Base-by-base conservation (phyloP, 2,797 vertebrate species). In the Semaprochilodus insignis region DNA sequence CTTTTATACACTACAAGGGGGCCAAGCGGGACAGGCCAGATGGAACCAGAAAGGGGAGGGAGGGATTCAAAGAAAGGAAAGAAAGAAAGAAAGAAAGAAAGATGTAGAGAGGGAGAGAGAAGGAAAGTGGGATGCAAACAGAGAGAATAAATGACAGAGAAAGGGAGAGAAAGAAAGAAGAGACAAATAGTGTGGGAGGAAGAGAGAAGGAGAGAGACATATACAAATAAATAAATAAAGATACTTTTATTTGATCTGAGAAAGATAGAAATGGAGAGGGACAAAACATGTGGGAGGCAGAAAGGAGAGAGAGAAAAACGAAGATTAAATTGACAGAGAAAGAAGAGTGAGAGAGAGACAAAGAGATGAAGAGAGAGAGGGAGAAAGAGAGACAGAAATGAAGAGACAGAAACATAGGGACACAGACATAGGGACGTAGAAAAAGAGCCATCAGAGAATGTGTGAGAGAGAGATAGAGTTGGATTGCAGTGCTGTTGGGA, bases 11-110 rank as follows among this genome's bases (percentile, higher is more conserved):
- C 92, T 87, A 91, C 84, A 88, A 92, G 92, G 92, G 91, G 63
- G 92, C 93, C 93, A 91, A 91, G 90, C 91, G 93, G 93, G 93
- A 92, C 93, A 86, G 91, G 91, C 94, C 94, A 94, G 94, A 95
- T 94, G 94, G 94, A 93, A 81, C 79, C 72, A 73, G 60, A 60
- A 57, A 82, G 8, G 40, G 5, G 65, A 48, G 54, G 51, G 66
- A 44, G 77, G 80, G 25, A 21, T 40, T 31, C 23, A 34, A 19
- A 84, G 69, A 31, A 40, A 75, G 69, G 81, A 40, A 76, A 52
- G 66, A 84, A 48, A 16, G 70, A 17, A 31, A 73, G 54, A 13
- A 13, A 19, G 31, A 11, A 34, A 72, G 14, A 66, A 16, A 72
- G 78, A 71, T 11, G 8, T 5, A 31, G 62, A 27, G 27, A 65